phyloP scores from a whole-genome alignment of 2,888 invertebrate species.

The Cheilosia scutellata region DNA sequence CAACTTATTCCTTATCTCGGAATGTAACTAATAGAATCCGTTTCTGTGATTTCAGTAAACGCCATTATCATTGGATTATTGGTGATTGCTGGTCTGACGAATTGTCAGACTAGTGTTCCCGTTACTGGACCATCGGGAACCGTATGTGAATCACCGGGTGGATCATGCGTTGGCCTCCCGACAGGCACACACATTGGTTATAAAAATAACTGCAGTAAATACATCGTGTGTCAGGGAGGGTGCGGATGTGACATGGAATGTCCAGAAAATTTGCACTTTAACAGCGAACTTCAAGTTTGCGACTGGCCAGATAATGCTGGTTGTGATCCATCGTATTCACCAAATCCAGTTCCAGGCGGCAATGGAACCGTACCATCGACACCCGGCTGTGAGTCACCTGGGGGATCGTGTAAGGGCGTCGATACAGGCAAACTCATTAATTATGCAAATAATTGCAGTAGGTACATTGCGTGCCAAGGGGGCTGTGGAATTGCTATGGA shows the following conservation, averaged over 20 bases:
- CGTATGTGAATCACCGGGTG: constrained; percentile 63
- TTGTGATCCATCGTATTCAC: constrained; percentile 63
- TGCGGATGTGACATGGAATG: constrained; percentile 59
- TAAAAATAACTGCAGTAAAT: constrained; percentile 59
- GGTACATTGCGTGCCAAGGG: constrained; percentile 60
- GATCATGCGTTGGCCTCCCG: constrained; percentile 44
- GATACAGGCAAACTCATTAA: not conserved
- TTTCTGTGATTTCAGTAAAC: constrained; percentile 13
- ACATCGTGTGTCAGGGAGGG: constrained; percentile 49
- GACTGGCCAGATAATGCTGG: constrained; percentile 77
- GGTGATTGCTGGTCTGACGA: constrained; percentile 13
- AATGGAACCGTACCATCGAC: constrained; percentile 34
- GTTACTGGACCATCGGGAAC: constrained; percentile 62
- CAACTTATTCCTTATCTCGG: not conserved
- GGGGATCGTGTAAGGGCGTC: constrained; percentile 54
- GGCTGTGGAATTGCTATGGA: constrained; percentile 42
- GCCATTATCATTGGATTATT: constrained; percentile 33
- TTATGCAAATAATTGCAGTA: constrained; percentile 52
- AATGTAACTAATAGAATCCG: not conserved
- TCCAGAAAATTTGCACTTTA: constrained; percentile 49
- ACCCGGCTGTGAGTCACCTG: constrained; percentile 61
- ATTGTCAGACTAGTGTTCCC: constrained; percentile 1
- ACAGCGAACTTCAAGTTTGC: constrained; percentile 54
- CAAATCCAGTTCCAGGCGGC: not conserved
- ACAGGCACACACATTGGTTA: constrained; percentile 14